Base-by-base conservation (phyloP, 2,797 vertebrate species). In the Rhinogobio ventralis region DNA sequence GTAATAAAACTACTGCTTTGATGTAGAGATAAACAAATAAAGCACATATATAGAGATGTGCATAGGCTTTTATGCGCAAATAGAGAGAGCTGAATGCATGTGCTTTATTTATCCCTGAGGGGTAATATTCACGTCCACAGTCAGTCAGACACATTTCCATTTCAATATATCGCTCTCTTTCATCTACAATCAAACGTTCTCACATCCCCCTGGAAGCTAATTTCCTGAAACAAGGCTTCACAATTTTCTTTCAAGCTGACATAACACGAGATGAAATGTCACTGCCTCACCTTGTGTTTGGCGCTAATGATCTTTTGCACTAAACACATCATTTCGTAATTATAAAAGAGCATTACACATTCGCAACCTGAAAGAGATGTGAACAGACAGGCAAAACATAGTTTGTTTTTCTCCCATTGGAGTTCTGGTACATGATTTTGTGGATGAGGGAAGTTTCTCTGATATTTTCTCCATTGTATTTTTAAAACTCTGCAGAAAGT, bases 251-350 rank as follows among this genome's bases (percentile, higher is more conserved):
- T 83, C 46, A 76, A 68, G 51, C 36, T 46, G 64, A 81, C 79
- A 81, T 81, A 68, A 81, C 66, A 53, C 8, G 8, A 81, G 66
- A 84, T 84, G 64, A 84, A 60, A 67, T 78, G 64, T 78, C 51
- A 68, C 36, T 45, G 36, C 19, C 64, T 77, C 64, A 76, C 64
- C 73, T 83, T 77, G 82, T 68, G 49, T 77, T 83, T 53, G 49
- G 73, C 5, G 19, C 82, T 83, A 83, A 83, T 83, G 82, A 83
- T 77, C 62, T 83, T 83, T 83, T 66, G 55, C 62, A 45, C 60
- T 75, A 64, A 75, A 75, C 81, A 25, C 72, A 67, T 76, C 10
- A 4, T 72, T 72, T 60, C 46, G 53, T 72, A 57, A 72, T 71
- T 71, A 81, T 71, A 72, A 55, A 57, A 71, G 33, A 72, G 10